Base-by-base conservation (phyloP, 2,888 invertebrate species). In the Globia sparganii region DNA sequence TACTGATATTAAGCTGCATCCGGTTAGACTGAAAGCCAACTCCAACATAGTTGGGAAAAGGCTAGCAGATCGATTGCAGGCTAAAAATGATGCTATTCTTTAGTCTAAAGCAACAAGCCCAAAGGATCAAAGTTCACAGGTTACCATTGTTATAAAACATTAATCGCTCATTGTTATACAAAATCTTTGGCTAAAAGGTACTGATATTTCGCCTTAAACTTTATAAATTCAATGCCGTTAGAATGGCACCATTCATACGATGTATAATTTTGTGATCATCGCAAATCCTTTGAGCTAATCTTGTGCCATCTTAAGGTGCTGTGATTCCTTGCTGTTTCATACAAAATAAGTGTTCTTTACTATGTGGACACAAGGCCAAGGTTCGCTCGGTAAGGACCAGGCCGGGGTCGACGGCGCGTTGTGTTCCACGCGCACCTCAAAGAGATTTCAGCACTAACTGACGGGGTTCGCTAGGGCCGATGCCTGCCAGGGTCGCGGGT, bases 201-300 rank as follows among this genome's bases (percentile, higher is more conserved):
- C 40, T 18, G 88, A 87, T 89, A 90, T 87, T 90, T 88, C 71
- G 83, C 88, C 86, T 89, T 87, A 88, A 91, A 89, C 89, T 86
- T 86, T 86, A 82, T 75, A 31, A 25, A 65, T 87, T 87, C 92
- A 93, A 92, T 92, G 93, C 91, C 92, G 83, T 92, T 93, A 92
- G 93, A 93, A 90, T 72, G 93, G 91, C 85, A 61, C 84, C 74
- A 83, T 88, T 85, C 79, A 86, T 84, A 73, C 58, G 49, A 64
- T 78, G 79, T 87, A 90, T 86, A 88, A 87, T 84, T 84, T 87
- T 79, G 86, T 85, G 80, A 79, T 88, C 88, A 88, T 87, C 88
- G 79, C 89, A 88, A 88, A 87, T 89, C 80, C 74, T 86, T 79
- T 80, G 62, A 61, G 53, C 43, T 75, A 72, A 83, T 75, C 74